Evolutionary conservation across 2,113 vertebrate genomes (phyloP), one percentile per base, ranked within the genome.

Genomic region (Cyanoramphus novaezelandiae): DNA sequence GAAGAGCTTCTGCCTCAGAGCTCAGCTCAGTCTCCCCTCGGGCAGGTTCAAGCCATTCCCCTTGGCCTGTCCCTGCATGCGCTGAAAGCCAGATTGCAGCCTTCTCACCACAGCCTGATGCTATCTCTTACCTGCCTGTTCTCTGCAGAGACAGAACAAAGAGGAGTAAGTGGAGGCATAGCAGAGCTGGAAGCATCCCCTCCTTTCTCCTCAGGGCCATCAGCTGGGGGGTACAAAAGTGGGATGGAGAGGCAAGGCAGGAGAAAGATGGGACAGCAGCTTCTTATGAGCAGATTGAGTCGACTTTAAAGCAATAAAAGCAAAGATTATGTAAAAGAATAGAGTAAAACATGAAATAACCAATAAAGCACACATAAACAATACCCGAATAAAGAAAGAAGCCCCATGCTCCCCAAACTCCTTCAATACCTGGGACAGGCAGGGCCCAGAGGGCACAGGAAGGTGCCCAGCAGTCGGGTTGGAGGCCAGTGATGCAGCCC

Each of bases 391-490:
- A 13, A 29, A 43, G 31, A 88, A 77, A 44, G 6, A 82, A 69
- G 0, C 17, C 33, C 7, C 10, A 0, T 5, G 1, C 18, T 39
- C 28, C 52, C 59, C 21, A 7, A 46, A 62, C 3, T 53, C 41
- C 7, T 50, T 67, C 62, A 16, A 1, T 23, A 15, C 5, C 12
- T 57, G 18, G 37, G 28, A 11, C 5, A 25, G 17, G 49, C 52
- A 29, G 11, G 1, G 11, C 41, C 25, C 14, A 3, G 25, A 14
- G 7, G 50, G 41, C 13, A 23, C 37, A 13, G 19, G 28, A 57
- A 68, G 49, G 18, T 18, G 39, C 21, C 39, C 35, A 33, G 10
- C 11, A 62, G 10, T 8, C 19, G 41, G 50, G 46, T 50, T 64
- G 39, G 24, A 69, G 47, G 27, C 37, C 27, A 8, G 3, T 5